Evolutionary conservation across 2,888 invertebrate genomes (phyloP).

Genomic region (Drosophila neutralis): DNA sequence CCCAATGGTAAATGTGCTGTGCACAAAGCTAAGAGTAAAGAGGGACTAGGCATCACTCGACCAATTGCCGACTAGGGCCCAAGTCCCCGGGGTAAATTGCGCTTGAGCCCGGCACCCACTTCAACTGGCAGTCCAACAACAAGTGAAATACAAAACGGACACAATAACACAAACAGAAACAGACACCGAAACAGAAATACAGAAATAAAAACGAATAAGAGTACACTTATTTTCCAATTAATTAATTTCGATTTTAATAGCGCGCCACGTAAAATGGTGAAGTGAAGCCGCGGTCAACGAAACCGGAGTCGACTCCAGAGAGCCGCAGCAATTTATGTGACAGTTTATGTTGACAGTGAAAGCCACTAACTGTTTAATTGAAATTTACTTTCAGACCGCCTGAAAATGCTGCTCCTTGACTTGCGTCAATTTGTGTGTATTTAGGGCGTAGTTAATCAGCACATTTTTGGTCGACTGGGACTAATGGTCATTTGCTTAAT

Average conservation of each 20-base stretch:
- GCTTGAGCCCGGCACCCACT: constrained; percentile 21
- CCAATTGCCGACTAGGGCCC: background rate
- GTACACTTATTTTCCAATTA: constrained; percentile 74
- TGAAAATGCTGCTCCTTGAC: background rate
- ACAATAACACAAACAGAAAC: constrained; percentile 1
- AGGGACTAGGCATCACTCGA: constrained; percentile 5
- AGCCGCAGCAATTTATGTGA: constrained; percentile 59
- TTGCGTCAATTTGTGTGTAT: constrained; percentile 12
- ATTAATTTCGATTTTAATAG: constrained; percentile 74
- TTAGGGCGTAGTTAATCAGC: constrained; percentile 11
- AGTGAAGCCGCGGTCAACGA: constrained; percentile 18
- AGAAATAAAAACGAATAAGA: constrained; percentile 32
- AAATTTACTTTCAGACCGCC: constrained; percentile 51
- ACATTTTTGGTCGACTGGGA: background rate
- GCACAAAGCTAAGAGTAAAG: constrained; percentile 16
- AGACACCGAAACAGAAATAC: background rate
- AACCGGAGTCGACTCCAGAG: constrained; percentile 12
- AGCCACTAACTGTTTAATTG: constrained; percentile 73
- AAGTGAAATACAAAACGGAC: background rate
- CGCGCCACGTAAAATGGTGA: constrained; percentile 30
- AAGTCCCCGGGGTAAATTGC: constrained; percentile 3
- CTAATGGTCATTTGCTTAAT: background rate
- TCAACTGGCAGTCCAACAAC: constrained; percentile 10
- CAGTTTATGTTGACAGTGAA: constrained; percentile 63
- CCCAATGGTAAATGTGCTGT: constrained; percentile 36